A percentile compares a stretch with the other conserved stretches of the same genome.
These are phyloP conservation scores for Coelogynopora nodosa DNA, from an alignment of 2,888 invertebrate species.

Conservation along the genomic window DNA sequence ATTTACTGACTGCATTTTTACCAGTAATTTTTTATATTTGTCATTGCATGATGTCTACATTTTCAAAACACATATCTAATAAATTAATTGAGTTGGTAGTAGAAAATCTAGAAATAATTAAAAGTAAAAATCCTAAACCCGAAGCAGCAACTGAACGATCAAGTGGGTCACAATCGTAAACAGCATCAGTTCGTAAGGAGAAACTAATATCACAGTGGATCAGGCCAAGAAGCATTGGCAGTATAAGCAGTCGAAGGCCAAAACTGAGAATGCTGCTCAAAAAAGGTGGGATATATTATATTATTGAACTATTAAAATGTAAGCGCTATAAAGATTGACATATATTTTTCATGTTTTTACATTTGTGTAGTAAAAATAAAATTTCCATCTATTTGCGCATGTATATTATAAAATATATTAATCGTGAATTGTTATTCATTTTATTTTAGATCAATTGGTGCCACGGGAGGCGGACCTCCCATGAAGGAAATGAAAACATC, in stretches of 20 bases:
- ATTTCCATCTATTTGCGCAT: too few species aligned
- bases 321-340: too few species aligned
- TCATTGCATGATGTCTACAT: too few species aligned
- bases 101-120: background rate
- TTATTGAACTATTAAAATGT: too few species aligned
- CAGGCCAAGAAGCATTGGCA: background rate
- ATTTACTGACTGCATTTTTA: too few species aligned
- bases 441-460: background rate
- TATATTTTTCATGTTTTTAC: too few species aligned
- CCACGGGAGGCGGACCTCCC: background rate
- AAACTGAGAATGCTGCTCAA: background rate
- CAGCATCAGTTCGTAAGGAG: background rate
- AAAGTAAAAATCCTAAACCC: background rate
- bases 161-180: background rate
- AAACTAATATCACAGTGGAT: background rate
- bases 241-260: background rate
- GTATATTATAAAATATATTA: too few species aligned
- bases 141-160: background rate
- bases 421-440: too few species aligned
- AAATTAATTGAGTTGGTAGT: background rate
- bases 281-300: background rate
- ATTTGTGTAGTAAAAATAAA: too few species aligned
- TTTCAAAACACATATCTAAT: background rate
- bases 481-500: background rate
- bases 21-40: too few species aligned